Base-by-base conservation (phyloP, 1,140 invertebrate genomes). In the Camponotus pennsylvanicus region DNA sequence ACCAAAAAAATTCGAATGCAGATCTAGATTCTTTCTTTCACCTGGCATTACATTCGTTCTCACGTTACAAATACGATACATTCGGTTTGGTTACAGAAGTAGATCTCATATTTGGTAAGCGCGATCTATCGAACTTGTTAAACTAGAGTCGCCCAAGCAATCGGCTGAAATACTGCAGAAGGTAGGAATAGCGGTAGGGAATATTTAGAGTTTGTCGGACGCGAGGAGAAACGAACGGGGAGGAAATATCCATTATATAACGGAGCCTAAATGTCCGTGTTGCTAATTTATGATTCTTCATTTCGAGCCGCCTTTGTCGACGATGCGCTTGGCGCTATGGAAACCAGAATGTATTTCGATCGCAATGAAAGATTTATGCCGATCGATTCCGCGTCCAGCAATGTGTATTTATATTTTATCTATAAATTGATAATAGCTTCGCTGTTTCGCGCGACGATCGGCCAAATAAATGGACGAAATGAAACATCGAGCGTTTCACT, bases 211-310 rank as follows among this genome's bases (percentile, higher is more conserved):
- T 85, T 61, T 59, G 42, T 40, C 55, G 5, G 21, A 82, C 21
- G 15, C 13, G 13, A 18, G 18, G 49, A 52, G 49, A 75, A 13
- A 63, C 21, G n/a, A 75, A n/a, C 34, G 71, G 32, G 45, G 49
- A 52, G 49, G 4, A 6, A 67, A 67, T 45, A 40, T 79, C 52
- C n/a, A 61, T 86, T 86, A 78, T 40, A 27, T 86, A 86, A 86
- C 84, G 13, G 1, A 9, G 84, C 64, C 76, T 86, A 85, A 85
- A 77, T 32, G 80, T 84, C 13, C 42, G 55, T 13, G 27, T n/a
- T 8, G 79, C 55, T 83, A 83, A 83, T 73, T 83, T 83, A 83
- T 32, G 67, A 75, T 83, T 83, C 79, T 61, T 83, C 69, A 27
- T 71, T 79, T 32, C 40, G 76, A 66, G n/a, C 42, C 7, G 67